Conservation (phyloP, 1,140 invertebrate species). For the Harlomillsia oculata region DNA sequence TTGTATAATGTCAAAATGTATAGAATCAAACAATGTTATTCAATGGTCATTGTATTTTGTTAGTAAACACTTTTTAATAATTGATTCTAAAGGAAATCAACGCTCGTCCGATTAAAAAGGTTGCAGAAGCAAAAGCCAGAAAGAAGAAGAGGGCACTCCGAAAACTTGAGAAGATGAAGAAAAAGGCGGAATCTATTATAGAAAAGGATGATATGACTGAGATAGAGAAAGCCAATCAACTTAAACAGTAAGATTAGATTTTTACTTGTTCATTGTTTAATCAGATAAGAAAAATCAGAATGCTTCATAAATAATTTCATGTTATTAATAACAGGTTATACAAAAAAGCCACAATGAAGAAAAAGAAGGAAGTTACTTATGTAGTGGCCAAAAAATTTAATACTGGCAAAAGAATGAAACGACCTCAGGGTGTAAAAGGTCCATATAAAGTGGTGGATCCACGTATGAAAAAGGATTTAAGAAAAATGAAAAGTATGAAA, state of each 20-base stretch:
- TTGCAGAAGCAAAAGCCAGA: conserved; percentile 93
- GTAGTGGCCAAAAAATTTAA: conserved; percentile 86
- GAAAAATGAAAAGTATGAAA: conserved; percentile 53
- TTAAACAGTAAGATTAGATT: conserved; percentile 61
- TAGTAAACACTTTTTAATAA: background rate
- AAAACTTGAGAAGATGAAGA: conserved; percentile 86
- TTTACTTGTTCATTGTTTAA: conserved; percentile 20
- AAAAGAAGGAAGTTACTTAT: conserved; percentile 85
- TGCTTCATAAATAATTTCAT: conserved; percentile 5
- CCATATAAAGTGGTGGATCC: conserved; percentile 89
- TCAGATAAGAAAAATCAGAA: background rate
- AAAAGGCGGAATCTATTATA: conserved; percentile 83
- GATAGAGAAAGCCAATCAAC: conserved; percentile 81
- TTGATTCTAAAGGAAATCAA: conserved; percentile 80
- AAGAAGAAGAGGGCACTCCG: conserved; percentile 83
- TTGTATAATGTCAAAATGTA: background rate
- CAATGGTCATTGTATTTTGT: background rate
- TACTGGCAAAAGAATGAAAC: conserved; percentile 59
- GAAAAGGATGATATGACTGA: conserved; percentile 82
- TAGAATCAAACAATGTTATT: background rate
- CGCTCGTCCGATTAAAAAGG: conserved; percentile 91
- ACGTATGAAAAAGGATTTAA: conserved; percentile 88
- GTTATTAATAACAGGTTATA: conserved; percentile 60
- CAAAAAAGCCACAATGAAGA: conserved; percentile 72
- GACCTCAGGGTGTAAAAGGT: conserved; percentile 82